Evolutionary conservation across 2,113 vertebrate species (phyloP), one percentile per base, ranked within the genome.

Genomic region (Eubucco bourcierii): DNA sequence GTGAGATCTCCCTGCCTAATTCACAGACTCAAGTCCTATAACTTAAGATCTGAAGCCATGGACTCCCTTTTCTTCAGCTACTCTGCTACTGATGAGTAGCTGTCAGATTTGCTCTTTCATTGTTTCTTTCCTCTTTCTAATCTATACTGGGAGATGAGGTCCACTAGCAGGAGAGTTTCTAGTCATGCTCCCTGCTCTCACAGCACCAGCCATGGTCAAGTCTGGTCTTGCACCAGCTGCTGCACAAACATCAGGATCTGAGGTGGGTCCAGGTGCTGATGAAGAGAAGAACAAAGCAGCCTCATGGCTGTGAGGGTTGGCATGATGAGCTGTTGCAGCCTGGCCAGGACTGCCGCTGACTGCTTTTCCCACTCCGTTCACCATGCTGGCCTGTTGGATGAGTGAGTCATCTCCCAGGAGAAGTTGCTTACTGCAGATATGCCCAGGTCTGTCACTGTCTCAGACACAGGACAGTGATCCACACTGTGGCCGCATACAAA

Each of bases 341-440:
- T 72, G 56, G n/a, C 4, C 39, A 37, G 59, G 59, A 20, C 55
- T 93, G 53, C 15, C 29, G 41, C 70, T 37, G 53, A 58, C 80
- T 9, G 4, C 37, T 72, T 88, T 59, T 79, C 56, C 68, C 1
- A 1, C 41, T 87, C 72, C 2, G 0, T 87, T 87, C 47, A 17
- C 52, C 34, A 8, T 18, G 7, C 37, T 52, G 68, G 61, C 37
- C 60, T n/a, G 23, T 47, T 60, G 61, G 41, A 25, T 25, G 34
- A 3, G 2, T 87, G 87, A 95, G 80, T 86, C 92, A 78, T 39
- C 76, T 94, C 70, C 76, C 68, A 78, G 77, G 76, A 94, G 71
- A 60, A 91, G 85, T 29, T n/a, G 25, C 73, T 86, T 3, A 3
- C 65, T 37, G 53, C 74, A 86, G 47, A 74, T 61, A 60, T 4